Base-by-base conservation (phyloP, 2,888 invertebrate genomes). In the Mamestra brassicae region DNA sequence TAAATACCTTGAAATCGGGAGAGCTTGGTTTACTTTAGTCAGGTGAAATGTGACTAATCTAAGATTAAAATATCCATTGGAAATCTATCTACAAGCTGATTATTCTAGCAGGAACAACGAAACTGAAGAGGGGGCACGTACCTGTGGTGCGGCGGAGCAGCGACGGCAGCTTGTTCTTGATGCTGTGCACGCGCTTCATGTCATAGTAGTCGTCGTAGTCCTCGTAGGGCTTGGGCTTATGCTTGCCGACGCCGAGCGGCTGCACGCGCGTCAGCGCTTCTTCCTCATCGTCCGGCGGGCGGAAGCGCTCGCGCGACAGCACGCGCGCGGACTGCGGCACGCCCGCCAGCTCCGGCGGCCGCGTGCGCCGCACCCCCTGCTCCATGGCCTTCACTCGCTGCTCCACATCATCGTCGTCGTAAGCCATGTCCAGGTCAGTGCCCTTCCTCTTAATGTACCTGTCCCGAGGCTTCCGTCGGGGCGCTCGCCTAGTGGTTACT, bases 201-300 rank as follows among this genome's bases (percentile, higher is more conserved):
- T 94, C 95, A 71, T 93, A 93, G 85, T 94, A 96, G 54, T 94
- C 93, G 5, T 89, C 88, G 79, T 95, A 94, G 54, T 93, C 91
- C 6, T 87, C 86, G 58, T 89, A 87, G 13, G 76, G 60, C 68
- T 87, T 88, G 45, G 63, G 66, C 70, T 77, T 85, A 13, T 8
- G 75, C 68, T 72, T 84, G 66, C 62, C 74, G 74, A 54, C 83
- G 67, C 61, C 74, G 74, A 55, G 67, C 34, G 69, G 68, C 65
- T 74, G 70, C 55, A 36, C 34, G 13, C 42, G 71, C 10, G 50
- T 42, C 6, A 13, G 45, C 6, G 71, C 71, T 0, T 65, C 72
- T 0, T 85, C 85, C 0, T 89, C 83, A 2, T 81, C 87, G 0
- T 74, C 73, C 13, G 63, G 47, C 1, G 74, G 63, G 5, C 69